Conservation (phyloP, 1,140 invertebrate species). For the Drosophila saltans region DNA sequence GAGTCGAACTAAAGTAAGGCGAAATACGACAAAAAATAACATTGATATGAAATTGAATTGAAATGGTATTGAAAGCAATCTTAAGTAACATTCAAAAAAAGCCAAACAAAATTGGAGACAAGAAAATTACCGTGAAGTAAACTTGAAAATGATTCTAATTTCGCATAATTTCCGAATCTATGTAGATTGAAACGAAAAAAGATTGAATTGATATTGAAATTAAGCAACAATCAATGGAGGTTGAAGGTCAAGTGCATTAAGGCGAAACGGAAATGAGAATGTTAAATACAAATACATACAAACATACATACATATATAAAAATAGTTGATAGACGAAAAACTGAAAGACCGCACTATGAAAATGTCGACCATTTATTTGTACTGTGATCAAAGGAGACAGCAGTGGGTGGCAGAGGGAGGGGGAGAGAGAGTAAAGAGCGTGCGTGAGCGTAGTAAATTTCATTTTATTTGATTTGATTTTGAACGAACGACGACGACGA, state of each 20-base stretch:
- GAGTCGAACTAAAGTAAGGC: slow-evolving; percentile 31
- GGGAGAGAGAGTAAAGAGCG: slow-evolving; percentile 30
- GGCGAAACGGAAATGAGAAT: slow-evolving; percentile 78
- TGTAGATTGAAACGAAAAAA: no score
- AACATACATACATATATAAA: slow-evolving; percentile 32
- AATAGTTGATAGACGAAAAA: slow-evolving; percentile 55
- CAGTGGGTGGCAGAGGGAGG: neutral
- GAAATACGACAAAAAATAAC: neutral
- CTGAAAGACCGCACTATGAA: slow-evolving; percentile 20
- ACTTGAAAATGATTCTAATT: slow-evolving; percentile 2
- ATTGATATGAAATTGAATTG: slow-evolving; percentile 20
- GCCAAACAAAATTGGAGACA: no score
- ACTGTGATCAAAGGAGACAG: neutral
- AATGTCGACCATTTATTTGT: slow-evolving; percentile 1
- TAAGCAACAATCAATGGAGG: slow-evolving; percentile 20
- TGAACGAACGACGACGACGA: neutral
- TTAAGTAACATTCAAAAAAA: neutral
- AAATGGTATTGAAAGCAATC: slow-evolving; percentile 23
- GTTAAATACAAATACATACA: slow-evolving; percentile 52
- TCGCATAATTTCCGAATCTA: slow-evolving; percentile 9
- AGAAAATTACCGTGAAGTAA: neutral
- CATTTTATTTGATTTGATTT: slow-evolving; percentile 78
- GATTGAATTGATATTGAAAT: slow-evolving; percentile 7
- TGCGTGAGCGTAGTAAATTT: slow-evolving; percentile 69
- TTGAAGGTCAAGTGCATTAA: slow-evolving; percentile 78